These are phyloP conservation scores for Eulemur albifrons DNA, from an alignment of 2,797 vertebrate species.

Conservation along the genomic window DNA sequence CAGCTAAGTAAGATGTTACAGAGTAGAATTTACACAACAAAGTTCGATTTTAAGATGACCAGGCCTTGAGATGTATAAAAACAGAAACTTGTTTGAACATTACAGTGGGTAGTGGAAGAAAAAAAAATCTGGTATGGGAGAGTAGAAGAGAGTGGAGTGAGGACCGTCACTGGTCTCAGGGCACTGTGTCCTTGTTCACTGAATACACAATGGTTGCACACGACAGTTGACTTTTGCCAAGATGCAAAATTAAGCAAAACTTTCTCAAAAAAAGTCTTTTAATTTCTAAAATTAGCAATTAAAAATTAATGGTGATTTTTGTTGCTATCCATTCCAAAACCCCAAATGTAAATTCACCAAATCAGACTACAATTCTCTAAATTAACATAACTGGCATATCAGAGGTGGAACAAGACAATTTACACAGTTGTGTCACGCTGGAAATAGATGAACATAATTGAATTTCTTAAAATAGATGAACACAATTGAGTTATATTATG, in stretches of 20 bases:
- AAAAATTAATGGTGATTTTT: not conserved
- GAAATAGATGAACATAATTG: not conserved
- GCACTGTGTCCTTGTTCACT: not conserved
- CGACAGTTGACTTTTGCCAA: not conserved
- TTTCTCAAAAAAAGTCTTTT: not conserved
- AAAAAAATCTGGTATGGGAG: not conserved
- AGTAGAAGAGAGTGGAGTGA: not conserved
- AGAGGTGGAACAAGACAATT: not conserved
- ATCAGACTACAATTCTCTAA: not conserved
- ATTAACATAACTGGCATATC: not conserved
- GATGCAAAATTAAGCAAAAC: not conserved
- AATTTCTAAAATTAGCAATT: not conserved
- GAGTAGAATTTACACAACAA: not conserved
- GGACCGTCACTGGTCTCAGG: not conserved
- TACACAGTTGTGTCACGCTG: not conserved
- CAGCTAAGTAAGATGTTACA: not conserved
- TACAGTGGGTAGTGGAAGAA: not conserved
- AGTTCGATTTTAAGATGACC: not conserved
- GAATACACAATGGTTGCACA: not conserved
- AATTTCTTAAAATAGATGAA: not conserved
- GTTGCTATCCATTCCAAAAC: not conserved
- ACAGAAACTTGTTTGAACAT: not conserved
- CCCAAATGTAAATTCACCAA: not conserved
- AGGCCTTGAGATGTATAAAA: not conserved
- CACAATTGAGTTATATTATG: not conserved